A percentile compares a stretch with the other conserved stretches of the same genome.
Conservation (phyloP, 2,888 invertebrate genomes). For the Ophraella communa region DNA sequence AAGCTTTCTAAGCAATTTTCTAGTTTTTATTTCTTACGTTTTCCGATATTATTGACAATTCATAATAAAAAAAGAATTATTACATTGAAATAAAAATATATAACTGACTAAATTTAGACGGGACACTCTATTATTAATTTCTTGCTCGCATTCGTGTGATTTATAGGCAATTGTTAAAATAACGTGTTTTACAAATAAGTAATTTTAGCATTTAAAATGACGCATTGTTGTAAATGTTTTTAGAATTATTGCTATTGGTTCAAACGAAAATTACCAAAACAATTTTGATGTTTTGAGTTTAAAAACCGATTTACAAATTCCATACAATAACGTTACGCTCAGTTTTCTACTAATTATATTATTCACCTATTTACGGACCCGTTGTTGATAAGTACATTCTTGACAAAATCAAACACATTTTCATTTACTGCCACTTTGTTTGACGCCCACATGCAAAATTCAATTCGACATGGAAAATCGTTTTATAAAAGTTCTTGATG, state of each 20-base stretch:
- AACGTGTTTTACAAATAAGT: not conserved
- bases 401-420: not conserved
- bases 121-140: not conserved
- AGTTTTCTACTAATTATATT: no score
- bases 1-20: no score
- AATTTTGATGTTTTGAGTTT: not conserved
- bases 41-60: no score
- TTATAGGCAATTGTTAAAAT: not conserved
- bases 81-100: not conserved
- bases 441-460: no score
- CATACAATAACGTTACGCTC: not conserved
- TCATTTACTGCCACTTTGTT: no score
- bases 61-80: not conserved
- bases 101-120: not conserved
- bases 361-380: no score
- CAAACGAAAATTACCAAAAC: not conserved
- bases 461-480: no score
- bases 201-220: not conserved
- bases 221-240: not conserved
- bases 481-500: no score
- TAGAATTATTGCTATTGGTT: not conserved
- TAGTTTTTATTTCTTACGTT: no score
- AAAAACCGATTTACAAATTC: not conserved
- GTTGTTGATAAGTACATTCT: not conserved
- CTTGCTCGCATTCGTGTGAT: not conserved